Evolutionary conservation across 2,888 invertebrate species (phyloP).

Genomic region (Limnephilus auricula): DNA sequence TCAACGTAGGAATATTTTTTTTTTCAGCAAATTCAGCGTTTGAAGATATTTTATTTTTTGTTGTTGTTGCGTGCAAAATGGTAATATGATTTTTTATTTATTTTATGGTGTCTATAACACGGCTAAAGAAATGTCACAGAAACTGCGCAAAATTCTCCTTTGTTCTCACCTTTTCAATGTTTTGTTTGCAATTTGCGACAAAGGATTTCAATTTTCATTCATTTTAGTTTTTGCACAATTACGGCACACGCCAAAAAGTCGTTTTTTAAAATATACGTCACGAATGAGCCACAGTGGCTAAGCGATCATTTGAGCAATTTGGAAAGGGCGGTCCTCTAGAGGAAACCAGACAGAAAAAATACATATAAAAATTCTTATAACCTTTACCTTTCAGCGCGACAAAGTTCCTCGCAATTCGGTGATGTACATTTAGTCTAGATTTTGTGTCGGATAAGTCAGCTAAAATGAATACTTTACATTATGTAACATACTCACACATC

Average conservation of each 20-base stretch:
- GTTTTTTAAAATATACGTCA: constrained; percentile 17
- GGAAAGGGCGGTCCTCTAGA: not conserved
- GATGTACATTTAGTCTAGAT: no score
- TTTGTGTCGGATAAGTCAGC: no score
- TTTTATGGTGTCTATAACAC: no score
- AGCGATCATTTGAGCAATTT: not conserved
- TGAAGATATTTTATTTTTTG: not conserved
- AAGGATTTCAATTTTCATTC: constrained; percentile 4
- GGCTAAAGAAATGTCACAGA: not conserved
- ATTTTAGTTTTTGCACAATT: constrained; percentile 8
- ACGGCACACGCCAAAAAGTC: constrained; percentile 37
- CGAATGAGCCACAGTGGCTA: not conserved
- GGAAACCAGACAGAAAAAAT: no score
- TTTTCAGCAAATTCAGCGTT: no score
- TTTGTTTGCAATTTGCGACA: constrained; percentile 11
- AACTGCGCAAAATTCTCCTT: not conserved
- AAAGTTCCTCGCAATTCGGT: no score
- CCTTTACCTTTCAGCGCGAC: no score
- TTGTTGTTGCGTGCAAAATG: not conserved
- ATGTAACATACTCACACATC: no score
- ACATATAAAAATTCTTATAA: not conserved
- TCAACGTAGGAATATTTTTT: no score
- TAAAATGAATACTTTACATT: no score
- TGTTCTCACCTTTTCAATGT: constrained; percentile 21
- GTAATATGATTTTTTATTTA: not conserved